These are phyloP conservation scores for Subacronicta megacephala DNA, from an alignment of 2,888 invertebrate genomes.

Conservation along the genomic window DNA sequence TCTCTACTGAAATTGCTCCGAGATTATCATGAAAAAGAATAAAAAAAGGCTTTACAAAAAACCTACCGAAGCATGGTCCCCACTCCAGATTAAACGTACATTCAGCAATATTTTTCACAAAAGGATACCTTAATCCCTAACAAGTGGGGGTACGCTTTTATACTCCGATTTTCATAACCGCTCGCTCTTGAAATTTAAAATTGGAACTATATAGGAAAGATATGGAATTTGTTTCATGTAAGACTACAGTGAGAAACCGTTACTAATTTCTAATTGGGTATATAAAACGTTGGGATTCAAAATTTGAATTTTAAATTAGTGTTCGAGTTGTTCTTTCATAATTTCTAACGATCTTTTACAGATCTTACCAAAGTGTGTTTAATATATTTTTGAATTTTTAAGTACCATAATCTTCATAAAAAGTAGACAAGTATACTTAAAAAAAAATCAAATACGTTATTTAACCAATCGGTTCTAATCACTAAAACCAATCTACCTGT, in stretches of 20 bases:
- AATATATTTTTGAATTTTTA: too few species aligned
- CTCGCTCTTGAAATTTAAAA: slow-evolving; percentile 61
- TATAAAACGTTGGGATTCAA: not conserved
- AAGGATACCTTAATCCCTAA: slow-evolving; percentile 88
- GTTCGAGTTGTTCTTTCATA: not conserved
- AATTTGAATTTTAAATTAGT: not conserved
- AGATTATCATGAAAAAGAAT: slow-evolving; percentile 76
- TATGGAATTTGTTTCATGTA: slow-evolving; percentile 8
- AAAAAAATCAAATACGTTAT: not conserved
- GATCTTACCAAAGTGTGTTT: too few species aligned
- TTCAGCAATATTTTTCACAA: slow-evolving; percentile 88
- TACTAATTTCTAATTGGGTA: slow-evolving; percentile 1
- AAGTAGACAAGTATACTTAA: too few species aligned
- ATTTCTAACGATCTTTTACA: not conserved
- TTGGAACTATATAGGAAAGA: slow-evolving; percentile 23
- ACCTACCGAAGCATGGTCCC: slow-evolving; percentile 76
- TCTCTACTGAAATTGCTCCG: slow-evolving; percentile 70
- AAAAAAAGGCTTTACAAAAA: slow-evolving; percentile 77
- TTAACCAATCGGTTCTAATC: slow-evolving; percentile 23
- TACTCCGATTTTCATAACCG: slow-evolving; percentile 74
- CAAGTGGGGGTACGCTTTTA: slow-evolving; percentile 81
- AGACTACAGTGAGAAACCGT: not conserved
- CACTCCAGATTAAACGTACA: slow-evolving; percentile 85
- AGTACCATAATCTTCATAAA: too few species aligned
- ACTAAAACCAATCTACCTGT: slow-evolving; percentile 23